Evolutionary conservation across 2,113 vertebrate species (phyloP).

Genomic region (Chaetorhynchus papuensis): DNA sequence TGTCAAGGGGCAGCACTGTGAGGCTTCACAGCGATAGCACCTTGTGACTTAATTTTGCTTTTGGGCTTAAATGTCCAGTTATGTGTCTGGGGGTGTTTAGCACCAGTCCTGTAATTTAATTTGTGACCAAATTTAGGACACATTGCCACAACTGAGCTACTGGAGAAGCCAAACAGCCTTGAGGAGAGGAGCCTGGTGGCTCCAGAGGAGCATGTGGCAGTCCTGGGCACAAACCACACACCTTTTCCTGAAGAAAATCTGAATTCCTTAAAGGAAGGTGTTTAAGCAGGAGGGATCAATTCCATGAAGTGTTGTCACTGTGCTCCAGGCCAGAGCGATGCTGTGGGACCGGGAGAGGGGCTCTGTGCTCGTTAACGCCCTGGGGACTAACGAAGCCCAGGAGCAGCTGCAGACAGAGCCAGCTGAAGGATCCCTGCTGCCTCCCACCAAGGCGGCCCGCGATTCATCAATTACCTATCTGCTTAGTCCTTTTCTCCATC

Average conservation of each 20-base stretch:
- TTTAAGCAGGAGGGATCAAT: neutral
- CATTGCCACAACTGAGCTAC: neutral
- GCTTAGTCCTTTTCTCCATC: slow-evolving; percentile 59
- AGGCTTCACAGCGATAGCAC: neutral
- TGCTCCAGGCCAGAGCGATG: neutral
- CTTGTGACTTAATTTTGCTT: neutral
- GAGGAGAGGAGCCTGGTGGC: neutral
- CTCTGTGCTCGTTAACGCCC: neutral
- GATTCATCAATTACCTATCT: slow-evolving; percentile 65
- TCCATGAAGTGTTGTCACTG: neutral
- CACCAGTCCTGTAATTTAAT: neutral
- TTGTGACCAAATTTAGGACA: neutral
- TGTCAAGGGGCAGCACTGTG: neutral
- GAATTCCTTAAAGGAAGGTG: neutral
- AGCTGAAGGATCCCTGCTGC: slow-evolving; percentile 25
- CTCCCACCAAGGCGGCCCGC: neutral
- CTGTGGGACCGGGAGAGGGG: neutral
- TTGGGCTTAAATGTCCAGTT: neutral
- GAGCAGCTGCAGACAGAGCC: slow-evolving; percentile 13
- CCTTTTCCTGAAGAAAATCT: neutral
- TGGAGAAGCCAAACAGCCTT: neutral
- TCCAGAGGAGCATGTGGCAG: accelerated
- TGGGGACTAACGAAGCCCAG: neutral
- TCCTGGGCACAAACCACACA: neutral
- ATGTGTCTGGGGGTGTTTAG: too few species aligned